Base-by-base conservation (phyloP, 2,797 vertebrate species). In the Micrastur ruficollis region DNA sequence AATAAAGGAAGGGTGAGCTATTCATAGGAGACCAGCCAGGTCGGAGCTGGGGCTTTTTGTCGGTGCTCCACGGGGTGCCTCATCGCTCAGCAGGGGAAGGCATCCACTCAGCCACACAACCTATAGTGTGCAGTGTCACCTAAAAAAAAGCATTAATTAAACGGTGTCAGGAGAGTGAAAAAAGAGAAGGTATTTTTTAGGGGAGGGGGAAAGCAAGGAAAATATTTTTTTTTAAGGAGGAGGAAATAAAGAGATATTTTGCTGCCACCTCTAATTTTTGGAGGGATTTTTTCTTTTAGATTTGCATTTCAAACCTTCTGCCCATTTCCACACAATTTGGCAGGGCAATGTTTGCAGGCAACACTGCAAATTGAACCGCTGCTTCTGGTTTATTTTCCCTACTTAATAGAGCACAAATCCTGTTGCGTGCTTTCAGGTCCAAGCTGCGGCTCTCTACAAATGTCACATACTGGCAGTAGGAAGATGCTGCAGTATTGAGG, bases 91-190 rank as follows among this genome's bases (percentile, higher is more conserved):
- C 95, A 96, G 96, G 97, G 92, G 85, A 87, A 89, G 87, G 92
- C 92, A 90, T 80, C 93, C 34, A n/a, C 95, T 97, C 97, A 97
- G 49, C 78, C 96, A 89, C 83, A 38, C 90, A 97, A 86, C 73
- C 90, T 89, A 82, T 65, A 70, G 96, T 88, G 34, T 20, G 79
- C 66, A 44, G 42, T 83, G 95, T 93, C 95, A 95, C 94, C 89
- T 58, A 50, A 81, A 96, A 68, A 76, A 81, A 76, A 89, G 56
- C 25, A 18, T 63, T 98, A 98, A 98, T 98, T 97, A 98, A 96
- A 97, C 97, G 96, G 93, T 98, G 97, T 96, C 97, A 97, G 62
- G n/a, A 94, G 12, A 88, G 38, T 47, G 55, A 53, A 94, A 46
- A 96, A 83, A 91, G 89, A 76, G 34, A 68, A 18, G 12, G 11